Conservation (phyloP, 35 echinoderm and acorn worm genomes). For the Heliocidaris tuberculata region DNA sequence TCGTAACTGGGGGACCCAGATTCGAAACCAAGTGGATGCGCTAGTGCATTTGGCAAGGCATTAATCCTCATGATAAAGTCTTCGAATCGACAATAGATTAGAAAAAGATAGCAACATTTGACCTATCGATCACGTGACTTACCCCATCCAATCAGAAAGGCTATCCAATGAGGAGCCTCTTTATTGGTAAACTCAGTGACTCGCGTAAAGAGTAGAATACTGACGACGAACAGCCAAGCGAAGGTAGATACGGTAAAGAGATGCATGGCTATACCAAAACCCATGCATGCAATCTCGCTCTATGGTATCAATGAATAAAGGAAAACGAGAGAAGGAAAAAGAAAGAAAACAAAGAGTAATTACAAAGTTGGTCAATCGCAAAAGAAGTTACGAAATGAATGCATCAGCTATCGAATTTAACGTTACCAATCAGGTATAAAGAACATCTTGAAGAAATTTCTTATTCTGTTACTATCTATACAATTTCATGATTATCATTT, state of each 20-base stretch:
- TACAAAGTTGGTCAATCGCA: background rate
- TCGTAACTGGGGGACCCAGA: too few species aligned
- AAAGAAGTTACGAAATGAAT: too few species aligned
- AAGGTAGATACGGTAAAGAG: conserved; percentile 47
- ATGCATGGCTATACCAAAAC: conserved; percentile 57
- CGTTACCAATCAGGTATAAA: too few species aligned
- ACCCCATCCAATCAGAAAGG: conserved; percentile 58
- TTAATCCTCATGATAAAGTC: too few species aligned
- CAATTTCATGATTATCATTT: too few species aligned
- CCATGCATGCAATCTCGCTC: conserved; percentile 53
- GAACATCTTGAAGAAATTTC: too few species aligned
- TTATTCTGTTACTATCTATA: too few species aligned
- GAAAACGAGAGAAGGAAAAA: background rate
- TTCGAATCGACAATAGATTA: too few species aligned
- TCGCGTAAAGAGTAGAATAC: conserved; percentile 52
- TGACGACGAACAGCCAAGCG: conserved; percentile 53
- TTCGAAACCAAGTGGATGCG: too few species aligned
- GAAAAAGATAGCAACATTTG: too few species aligned
- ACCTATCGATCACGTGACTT: conserved; percentile 51
- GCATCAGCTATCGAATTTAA: too few species aligned
- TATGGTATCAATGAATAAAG: background rate
- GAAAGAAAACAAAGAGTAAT: background rate
- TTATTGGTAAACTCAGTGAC: conserved; percentile 58
- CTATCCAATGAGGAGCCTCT: conserved; percentile 41
- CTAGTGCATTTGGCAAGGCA: too few species aligned